A percentile compares a stretch with the other conserved stretches of the same genome.
Conservation (phyloP, 2,797 vertebrate genomes). For the Bucorvus abyssinicus region DNA sequence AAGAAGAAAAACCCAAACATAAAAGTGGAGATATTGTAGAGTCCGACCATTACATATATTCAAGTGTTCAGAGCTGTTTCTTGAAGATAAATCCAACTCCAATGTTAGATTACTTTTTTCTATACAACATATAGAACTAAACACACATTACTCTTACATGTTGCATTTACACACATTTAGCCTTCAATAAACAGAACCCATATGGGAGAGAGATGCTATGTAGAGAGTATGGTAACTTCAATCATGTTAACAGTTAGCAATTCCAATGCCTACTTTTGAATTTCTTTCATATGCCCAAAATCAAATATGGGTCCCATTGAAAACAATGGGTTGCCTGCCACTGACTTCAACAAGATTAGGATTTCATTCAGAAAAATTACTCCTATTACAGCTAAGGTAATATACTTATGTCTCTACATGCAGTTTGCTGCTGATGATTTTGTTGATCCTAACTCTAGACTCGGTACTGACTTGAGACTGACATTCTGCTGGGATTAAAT, state of each 20-base stretch:
- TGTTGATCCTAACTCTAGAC: not conserved
- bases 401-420: not conserved
- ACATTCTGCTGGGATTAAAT: not conserved
- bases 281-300: not conserved
- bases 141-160: not conserved
- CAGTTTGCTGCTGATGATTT: not conserved
- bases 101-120: not conserved
- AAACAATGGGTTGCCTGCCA: not conserved
- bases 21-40: not conserved
- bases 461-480: not conserved
- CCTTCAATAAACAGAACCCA: not conserved
- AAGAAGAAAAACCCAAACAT: not conserved
- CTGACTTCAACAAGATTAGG: not conserved
- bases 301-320: not conserved
- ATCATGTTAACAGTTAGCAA: not conserved
- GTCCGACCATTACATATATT: not conserved
- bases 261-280: not conserved
- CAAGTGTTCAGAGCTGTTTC: not conserved
- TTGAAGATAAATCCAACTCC: not conserved
- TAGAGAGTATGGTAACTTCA: not conserved
- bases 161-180: not conserved
- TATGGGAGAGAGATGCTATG: not conserved
- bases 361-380: not conserved
- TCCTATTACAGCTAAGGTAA: not conserved
- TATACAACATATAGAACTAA: not conserved